These are phyloP conservation scores for Pachyseris speciosa DNA, from an alignment of 64 coral and sea anemone genomes.

Conservation along the genomic window DNA sequence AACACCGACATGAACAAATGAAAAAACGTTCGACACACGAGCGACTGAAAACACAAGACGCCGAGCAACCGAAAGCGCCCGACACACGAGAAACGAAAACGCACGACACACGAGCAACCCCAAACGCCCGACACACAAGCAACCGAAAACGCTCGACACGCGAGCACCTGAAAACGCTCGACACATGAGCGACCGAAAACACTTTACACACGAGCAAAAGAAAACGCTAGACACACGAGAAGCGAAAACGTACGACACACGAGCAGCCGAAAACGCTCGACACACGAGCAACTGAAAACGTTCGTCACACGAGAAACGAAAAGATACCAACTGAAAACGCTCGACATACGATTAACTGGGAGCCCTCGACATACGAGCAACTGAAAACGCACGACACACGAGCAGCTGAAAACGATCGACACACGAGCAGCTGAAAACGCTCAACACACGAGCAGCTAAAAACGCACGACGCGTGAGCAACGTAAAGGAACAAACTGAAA, in stretches of 20 bases:
- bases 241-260: background rate
- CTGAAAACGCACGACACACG: too few species aligned
- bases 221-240: too few species aligned
- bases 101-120: background rate
- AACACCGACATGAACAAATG: background rate
- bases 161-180: background rate
- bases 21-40: background rate
- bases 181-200: too few species aligned
- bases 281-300: too few species aligned
- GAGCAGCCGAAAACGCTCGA: background rate
- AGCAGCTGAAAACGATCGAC: background rate
- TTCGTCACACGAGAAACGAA: too few species aligned
- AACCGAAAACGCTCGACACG: background rate
- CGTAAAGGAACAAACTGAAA: background rate
- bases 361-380: background rate
- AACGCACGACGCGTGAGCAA: background rate
- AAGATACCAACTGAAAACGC: too few species aligned
- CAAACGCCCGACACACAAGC: background rate
- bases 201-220: background rate
- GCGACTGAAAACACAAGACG: background rate
- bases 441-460: background rate
- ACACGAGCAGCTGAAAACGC: too few species aligned
- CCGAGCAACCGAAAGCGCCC: background rate
- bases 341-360: too few species aligned
- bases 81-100: too few species aligned